Evolutionary conservation across 2,888 invertebrate species (phyloP), one percentile per base, ranked within the genome.

Genomic region (Arrhopalites spinosus): DNA sequence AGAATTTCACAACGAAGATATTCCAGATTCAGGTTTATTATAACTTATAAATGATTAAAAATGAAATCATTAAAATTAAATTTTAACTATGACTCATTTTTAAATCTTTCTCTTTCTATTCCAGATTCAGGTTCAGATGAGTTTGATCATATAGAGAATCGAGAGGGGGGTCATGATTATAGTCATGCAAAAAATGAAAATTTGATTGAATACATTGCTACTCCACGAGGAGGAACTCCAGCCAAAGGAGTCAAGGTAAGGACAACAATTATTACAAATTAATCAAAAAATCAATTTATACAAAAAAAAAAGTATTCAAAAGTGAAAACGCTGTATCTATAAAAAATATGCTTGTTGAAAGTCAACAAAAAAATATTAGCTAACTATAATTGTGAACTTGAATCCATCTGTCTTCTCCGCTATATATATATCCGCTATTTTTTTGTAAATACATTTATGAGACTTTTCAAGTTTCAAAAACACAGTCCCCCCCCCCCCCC

Each of bases 161-260:
- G 80, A 13, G 80, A 81, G 53, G 83, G 83, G 13, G 79, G 71
- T n/a, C 81, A 79, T 66, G 81, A 83, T 78, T 91, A 88, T 85
- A 88, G 90, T 73, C 91, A 93, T 84, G 91, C 90, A 84, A 89
- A 93, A 75, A 91, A 93, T 85, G 93, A 94, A 86, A 91, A 91
- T 84, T 90, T 92, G 85, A 93, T 94, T 69, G 94, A 94, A 86
- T 91, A 93, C 79, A 77, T 84, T 47, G 81, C 83, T 7, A 83
- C 84, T 29, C 84, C 84, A 7, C 81, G 81, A 73, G 83, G 84
- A 74, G 83, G 81, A 45, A 81, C 82, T 85, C 88, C 93, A 85
- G 91, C 92, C 83, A 91, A 93, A 85, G 94, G 94, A 81, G 90
- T 92, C 84, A 90, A 92, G 84, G 83, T 84, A 77, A 75, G 80